Conservation (phyloP, 2,113 vertebrate species). For the Callionymus lyra region DNA sequence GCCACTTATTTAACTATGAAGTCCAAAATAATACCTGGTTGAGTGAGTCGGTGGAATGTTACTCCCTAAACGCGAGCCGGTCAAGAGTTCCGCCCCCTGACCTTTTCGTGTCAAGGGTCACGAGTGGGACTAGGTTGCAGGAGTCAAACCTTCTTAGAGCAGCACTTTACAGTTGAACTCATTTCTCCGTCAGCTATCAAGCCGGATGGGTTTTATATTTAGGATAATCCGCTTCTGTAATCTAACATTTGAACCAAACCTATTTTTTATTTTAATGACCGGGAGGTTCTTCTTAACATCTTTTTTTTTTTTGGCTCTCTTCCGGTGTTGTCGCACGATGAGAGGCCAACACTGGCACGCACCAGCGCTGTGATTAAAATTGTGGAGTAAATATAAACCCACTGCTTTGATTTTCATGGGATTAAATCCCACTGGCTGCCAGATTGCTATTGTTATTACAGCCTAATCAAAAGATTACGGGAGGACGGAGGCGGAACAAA, state of each 20-base stretch:
- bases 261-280: neutral
- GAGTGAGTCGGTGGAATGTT: constrained; percentile 21
- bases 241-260: no score
- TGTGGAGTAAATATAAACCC: constrained; percentile 31
- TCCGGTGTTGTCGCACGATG: constrained; percentile 17
- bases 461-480: constrained; percentile 60
- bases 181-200: no score
- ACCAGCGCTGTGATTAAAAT: constrained; percentile 35
- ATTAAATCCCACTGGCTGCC: constrained; percentile 42
- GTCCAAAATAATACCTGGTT: constrained; percentile 9
- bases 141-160: neutral
- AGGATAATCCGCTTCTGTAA: no score
- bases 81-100: constrained; percentile 19
- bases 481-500: constrained; percentile 13
- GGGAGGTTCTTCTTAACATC: constrained; percentile 1
- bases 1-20: neutral
- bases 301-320: constrained; percentile 22
- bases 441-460: constrained; percentile 45
- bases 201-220: no score
- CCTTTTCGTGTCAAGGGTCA: constrained; percentile 18
- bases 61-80: constrained; percentile 1
- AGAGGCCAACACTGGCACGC: constrained; percentile 5
- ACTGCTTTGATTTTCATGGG: constrained; percentile 46
- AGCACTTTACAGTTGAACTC: neutral
- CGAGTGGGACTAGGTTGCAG: neutral